phyloP scores from a whole-genome alignment of 2,113 vertebrate genomes.

The Trogon surrucura region DNA sequence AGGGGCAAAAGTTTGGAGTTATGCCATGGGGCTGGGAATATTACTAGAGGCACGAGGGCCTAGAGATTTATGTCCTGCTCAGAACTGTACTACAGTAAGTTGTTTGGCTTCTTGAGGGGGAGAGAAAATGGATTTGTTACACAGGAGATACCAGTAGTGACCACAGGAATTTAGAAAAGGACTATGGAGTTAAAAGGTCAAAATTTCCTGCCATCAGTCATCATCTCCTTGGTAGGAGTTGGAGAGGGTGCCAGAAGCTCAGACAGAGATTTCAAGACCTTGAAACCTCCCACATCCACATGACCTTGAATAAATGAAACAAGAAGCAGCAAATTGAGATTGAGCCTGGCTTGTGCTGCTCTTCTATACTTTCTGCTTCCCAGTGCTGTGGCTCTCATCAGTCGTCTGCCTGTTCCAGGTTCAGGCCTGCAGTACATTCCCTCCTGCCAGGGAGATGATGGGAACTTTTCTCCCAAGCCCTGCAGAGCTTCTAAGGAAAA shows the following conservation, averaged over 20 bases:
- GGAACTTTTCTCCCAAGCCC: background rate
- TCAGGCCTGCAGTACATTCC: background rate
- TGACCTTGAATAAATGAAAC: background rate
- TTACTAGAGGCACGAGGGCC: background rate
- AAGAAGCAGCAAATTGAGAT: background rate
- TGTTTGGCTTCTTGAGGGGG: slow-evolving; percentile 31
- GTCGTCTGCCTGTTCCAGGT: background rate
- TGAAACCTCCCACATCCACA: background rate
- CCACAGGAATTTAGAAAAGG: slow-evolving; percentile 60
- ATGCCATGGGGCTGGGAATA: background rate
- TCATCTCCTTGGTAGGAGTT: background rate
- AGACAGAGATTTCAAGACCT: background rate
- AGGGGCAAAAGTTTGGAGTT: slow-evolving; percentile 4
- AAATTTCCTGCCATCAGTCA: slow-evolving; percentile 40
- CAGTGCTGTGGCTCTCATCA: background rate
- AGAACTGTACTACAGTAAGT: slow-evolving; percentile 21
- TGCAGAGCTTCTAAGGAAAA: slow-evolving; percentile 3
- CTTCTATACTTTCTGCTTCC: background rate
- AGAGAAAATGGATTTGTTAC: background rate
- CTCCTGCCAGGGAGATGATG: background rate
- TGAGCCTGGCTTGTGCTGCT: background rate
- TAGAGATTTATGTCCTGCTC: slow-evolving; percentile 5
- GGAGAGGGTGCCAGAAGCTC: background rate
- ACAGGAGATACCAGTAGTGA: slow-evolving; percentile 48
- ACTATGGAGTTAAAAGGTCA: slow-evolving; percentile 56